A percentile compares a stretch with the other conserved stretches of the same genome.
These are phyloP conservation scores for Gallinago paraguaiae DNA, from an alignment of 2,113 vertebrate species.

Conservation along the genomic window DNA sequence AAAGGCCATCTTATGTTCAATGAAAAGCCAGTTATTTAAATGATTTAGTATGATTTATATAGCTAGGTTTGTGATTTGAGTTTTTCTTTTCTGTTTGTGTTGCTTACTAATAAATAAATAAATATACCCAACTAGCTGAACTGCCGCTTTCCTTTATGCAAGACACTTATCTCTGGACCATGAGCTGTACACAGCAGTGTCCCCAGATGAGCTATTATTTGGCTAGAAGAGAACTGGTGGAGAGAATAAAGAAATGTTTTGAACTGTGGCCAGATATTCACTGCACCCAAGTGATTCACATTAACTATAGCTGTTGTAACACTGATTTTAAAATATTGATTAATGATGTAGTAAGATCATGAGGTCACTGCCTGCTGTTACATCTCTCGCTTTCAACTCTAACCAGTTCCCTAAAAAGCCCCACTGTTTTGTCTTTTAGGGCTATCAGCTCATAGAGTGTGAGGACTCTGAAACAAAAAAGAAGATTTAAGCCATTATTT, in stretches of 20 bases:
- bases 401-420: background rate
- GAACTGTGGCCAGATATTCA: conserved; percentile 14
- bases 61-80: background rate
- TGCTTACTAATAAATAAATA: background rate
- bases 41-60: background rate
- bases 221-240: background rate
- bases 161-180: background rate
- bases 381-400: background rate
- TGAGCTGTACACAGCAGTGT: background rate
- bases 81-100: background rate
- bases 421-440: background rate
- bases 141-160: background rate
- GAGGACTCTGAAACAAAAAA: background rate
- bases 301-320: background rate
- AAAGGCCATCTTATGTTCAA: background rate
- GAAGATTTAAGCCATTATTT: background rate
- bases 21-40: background rate
- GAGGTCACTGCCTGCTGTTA: background rate
- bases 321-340: conserved; percentile 36
- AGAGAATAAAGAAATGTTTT: background rate
- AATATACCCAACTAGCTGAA: background rate
- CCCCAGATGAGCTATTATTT: background rate
- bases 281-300: conserved; percentile 3
- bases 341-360: background rate
- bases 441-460: background rate